A percentile compares a stretch with the other conserved stretches of the same genome.
Conservation (phyloP, 2,797 vertebrate species). For the Acridotheres tristis region DNA sequence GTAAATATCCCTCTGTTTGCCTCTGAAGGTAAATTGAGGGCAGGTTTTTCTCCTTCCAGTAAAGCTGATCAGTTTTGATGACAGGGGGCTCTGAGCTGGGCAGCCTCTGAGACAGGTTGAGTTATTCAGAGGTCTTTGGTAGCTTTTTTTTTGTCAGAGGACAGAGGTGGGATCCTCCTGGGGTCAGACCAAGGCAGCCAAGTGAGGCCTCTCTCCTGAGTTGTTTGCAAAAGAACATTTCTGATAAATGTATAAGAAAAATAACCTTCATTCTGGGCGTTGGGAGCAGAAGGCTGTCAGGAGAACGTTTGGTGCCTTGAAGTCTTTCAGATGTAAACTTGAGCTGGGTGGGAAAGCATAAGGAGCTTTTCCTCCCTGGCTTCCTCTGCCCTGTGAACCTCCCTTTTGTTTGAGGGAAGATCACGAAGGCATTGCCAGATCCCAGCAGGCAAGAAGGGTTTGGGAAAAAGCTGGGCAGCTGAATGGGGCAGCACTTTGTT, state of each 20-base stretch:
- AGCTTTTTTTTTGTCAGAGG: background rate
- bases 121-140: background rate
- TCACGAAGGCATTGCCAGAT: background rate
- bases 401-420: constrained; percentile 22
- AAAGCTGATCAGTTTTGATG: background rate
- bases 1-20: constrained; percentile 19
- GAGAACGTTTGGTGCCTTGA: background rate
- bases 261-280: background rate
- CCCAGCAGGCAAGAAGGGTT: constrained; percentile 21
- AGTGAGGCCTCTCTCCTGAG: background rate
- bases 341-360: background rate
- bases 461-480: background rate
- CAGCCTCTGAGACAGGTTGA: background rate
- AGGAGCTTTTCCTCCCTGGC: background rate
- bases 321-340: background rate
- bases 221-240: background rate
- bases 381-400: constrained; percentile 14
- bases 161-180: background rate
- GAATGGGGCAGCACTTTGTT: constrained; percentile 49
- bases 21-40: background rate
- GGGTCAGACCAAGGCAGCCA: background rate
- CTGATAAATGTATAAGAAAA: background rate
- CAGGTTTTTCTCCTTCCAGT: background rate
- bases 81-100: background rate
- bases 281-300: background rate